phyloP scores from a whole-genome alignment of 1,140 invertebrate genomes.

The Neuroterus valhalla region DNA sequence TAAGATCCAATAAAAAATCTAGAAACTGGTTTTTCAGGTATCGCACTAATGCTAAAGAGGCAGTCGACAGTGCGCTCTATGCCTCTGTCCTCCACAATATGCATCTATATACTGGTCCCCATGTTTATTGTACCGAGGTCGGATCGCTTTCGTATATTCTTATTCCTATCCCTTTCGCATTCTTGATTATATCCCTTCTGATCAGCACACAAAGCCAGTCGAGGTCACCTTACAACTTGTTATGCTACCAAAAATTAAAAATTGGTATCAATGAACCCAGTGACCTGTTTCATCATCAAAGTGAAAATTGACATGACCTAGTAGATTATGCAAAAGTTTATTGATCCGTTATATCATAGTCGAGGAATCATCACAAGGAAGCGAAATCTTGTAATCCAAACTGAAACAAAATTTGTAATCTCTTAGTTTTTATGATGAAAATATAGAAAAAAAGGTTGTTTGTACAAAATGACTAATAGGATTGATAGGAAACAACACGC shows the following conservation, averaged over 20 bases:
- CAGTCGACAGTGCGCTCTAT: slow-evolving; percentile 44
- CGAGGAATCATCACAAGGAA: too few relatives aligned
- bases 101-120: background rate
- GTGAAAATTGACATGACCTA: too few relatives aligned
- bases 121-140: slow-evolving; percentile 17
- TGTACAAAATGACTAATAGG: too few relatives aligned
- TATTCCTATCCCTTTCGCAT: slow-evolving; percentile 17
- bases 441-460: too few relatives aligned
- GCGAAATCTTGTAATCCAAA: too few relatives aligned
- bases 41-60: slow-evolving; percentile 66
- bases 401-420: too few relatives aligned
- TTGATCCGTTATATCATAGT: too few relatives aligned
- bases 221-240: background rate
- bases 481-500: background rate
- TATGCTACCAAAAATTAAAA: background rate
- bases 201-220: background rate
- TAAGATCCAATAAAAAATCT: slow-evolving; percentile 67
- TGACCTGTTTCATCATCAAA: background rate
- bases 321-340: too few relatives aligned
- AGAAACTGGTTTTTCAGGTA: slow-evolving; percentile 72
- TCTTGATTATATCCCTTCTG: background rate
- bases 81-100: slow-evolving; percentile 21
- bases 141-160: slow-evolving; percentile 20
- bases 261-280: background rate
- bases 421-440: too few relatives aligned